A percentile compares a stretch with the other conserved stretches of the same genome.
Evolutionary conservation across 2,113 vertebrate genomes (phyloP).

Genomic region (Aplodontia rufa): DNA sequence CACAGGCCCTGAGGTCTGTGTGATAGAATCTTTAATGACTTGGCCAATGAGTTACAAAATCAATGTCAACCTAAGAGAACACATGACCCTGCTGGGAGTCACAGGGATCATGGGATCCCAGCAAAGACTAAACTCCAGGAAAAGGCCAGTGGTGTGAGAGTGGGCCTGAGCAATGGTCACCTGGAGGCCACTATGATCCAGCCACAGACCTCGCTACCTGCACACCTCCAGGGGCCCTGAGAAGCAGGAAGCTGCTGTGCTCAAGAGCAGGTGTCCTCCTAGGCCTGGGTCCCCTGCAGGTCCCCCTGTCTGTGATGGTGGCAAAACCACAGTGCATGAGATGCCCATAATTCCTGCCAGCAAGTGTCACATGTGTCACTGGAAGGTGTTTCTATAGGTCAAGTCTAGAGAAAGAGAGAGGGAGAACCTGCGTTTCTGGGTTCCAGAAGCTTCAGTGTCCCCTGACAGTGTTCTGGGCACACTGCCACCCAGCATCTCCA

Average conservation of each 20-base stretch:
- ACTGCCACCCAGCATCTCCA: neutral
- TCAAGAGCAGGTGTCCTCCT: fast-evolving
- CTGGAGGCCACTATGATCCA: fast-evolving
- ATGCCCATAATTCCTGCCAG: neutral
- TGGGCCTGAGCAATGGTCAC: fast-evolving
- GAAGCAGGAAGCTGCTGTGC: neutral
- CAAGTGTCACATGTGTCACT: neutral
- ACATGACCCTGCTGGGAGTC: neutral
- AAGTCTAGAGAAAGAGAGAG: neutral
- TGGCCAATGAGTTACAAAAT: neutral
- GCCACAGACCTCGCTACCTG: fast-evolving
- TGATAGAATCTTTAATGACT: neutral
- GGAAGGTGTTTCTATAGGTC: neutral
- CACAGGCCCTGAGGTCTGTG: neutral
- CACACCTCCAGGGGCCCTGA: fast-evolving
- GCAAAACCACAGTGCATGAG: neutral
- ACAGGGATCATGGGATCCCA: neutral
- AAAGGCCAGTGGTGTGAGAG: no score
- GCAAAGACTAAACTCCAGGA: no score
- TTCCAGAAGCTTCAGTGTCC: neutral
- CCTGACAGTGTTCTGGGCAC: neutral
- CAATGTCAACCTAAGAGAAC: neutral
- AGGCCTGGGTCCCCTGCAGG: neutral
- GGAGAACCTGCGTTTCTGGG: slow-evolving; percentile 6
- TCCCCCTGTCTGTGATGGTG: neutral